phyloP scores from a whole-genome alignment of 2,113 vertebrate genomes.

The Silurus glanis region DNA sequence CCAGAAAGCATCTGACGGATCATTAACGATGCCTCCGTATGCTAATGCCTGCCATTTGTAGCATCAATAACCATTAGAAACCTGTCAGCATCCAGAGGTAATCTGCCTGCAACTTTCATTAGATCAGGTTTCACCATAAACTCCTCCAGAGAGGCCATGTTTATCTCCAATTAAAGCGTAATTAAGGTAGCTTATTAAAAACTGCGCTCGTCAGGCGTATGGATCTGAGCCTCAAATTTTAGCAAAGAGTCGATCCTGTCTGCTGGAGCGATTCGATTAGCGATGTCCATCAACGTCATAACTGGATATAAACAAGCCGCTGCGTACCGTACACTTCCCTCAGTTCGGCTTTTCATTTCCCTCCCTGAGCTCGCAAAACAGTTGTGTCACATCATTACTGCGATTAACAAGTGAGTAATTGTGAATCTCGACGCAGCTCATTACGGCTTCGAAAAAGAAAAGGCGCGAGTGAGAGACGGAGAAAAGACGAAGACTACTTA shows the following conservation, averaged over 20 bases:
- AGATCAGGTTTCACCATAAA: constrained; percentile 62
- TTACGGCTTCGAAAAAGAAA: constrained; percentile 58
- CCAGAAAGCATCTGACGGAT: constrained; percentile 3
- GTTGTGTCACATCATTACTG: constrained; percentile 54
- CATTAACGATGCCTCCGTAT: constrained; percentile 7
- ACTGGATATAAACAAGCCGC: constrained; percentile 62
- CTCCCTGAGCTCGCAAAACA: constrained; percentile 53
- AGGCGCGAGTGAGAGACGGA: neutral
- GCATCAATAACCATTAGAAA: constrained; percentile 77
- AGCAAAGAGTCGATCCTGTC: constrained; percentile 55
- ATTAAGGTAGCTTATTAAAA: constrained; percentile 76
- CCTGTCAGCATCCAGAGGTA: constrained; percentile 62
- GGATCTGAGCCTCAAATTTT: constrained; percentile 60
- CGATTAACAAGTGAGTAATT: constrained; percentile 63
- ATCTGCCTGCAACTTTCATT: constrained; percentile 67
- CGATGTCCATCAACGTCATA: constrained; percentile 73
- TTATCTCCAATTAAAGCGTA: constrained; percentile 76
- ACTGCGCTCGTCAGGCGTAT: constrained; percentile 68
- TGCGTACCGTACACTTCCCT: constrained; percentile 50
- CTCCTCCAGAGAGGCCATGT: constrained; percentile 67
- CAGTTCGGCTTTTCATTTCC: constrained; percentile 70
- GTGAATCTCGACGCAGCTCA: constrained; percentile 61
- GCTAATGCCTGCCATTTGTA: constrained; percentile 36
- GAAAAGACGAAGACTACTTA: constrained; percentile 10
- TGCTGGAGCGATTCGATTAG: constrained; percentile 71